phyloP scores from a whole-genome alignment of 1,140 invertebrate genomes.

The Drosophila truncata region DNA sequence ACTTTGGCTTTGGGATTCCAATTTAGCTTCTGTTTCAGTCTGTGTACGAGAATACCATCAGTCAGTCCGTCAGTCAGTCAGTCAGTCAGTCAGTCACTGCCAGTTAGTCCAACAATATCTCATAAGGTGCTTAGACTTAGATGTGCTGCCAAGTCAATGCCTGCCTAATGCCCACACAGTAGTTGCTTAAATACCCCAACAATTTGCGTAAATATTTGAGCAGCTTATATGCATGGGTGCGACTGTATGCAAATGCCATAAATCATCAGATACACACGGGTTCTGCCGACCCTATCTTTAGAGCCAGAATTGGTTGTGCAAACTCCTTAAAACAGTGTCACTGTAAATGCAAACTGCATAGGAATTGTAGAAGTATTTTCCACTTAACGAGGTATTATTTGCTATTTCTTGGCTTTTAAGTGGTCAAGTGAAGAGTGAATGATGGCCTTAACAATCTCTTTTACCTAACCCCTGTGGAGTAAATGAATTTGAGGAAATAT shows the following conservation, averaged over 20 bases:
- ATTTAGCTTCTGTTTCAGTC: conserved; percentile 45
- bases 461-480: background rate
- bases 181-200: conserved; percentile 65
- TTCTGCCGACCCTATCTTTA: conserved; percentile 15
- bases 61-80: conserved; percentile 38
- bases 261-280: conserved; percentile 17
- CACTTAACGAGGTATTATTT: background rate
- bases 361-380: background rate
- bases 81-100: conserved; percentile 14
- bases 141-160: conserved; percentile 18
- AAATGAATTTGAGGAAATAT: no score
- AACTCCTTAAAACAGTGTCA: conserved; percentile 14
- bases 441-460: background rate
- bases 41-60: conserved; percentile 35
- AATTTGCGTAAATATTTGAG: conserved; percentile 66
- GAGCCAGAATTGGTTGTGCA: conserved; percentile 30
- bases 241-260: conserved; percentile 56
- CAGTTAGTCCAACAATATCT: conserved; percentile 35
- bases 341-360: background rate
- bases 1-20: conserved; percentile 19
- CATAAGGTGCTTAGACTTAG: conserved; percentile 23
- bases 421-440: background rate
- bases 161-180: conserved; percentile 54
- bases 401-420: background rate
- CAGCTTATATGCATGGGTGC: conserved; percentile 49